A percentile compares a stretch with the other conserved stretches of the same genome.
Evolutionary conservation across 1,140 invertebrate species (phyloP).

Genomic region (Spodoptera litura): DNA sequence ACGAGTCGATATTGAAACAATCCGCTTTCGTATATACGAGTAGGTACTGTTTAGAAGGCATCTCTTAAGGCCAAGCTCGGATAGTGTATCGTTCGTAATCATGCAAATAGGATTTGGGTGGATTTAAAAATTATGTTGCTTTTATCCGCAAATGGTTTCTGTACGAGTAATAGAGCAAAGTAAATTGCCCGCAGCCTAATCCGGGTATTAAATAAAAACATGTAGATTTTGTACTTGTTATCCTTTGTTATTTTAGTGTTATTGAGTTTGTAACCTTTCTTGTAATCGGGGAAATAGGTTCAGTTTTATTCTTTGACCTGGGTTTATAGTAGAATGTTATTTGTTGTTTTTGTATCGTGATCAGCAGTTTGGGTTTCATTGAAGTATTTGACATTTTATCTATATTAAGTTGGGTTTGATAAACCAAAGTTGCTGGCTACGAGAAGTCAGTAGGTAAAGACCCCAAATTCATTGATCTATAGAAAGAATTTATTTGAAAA

Average conservation of each 20-base stretch:
- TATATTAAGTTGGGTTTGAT: too few species aligned
- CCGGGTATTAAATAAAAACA: conserved; percentile 33
- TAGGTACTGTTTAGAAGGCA: conserved; percentile 19
- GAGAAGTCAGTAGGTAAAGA: too few species aligned
- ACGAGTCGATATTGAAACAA: conserved; percentile 54
- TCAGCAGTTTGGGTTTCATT: too few species aligned
- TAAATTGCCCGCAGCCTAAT: conserved; percentile 23
- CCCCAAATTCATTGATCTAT: too few species aligned
- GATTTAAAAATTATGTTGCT: conserved; percentile 43
- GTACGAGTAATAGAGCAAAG: conserved; percentile 32
- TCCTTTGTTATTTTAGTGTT: conserved; percentile 24
- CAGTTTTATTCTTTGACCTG: too few species aligned
- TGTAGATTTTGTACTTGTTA: conserved; percentile 34
- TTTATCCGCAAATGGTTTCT: conserved; percentile 36
- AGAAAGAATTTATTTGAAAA: too few species aligned
- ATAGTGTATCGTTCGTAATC: conserved; percentile 34
- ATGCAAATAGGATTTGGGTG: conserved; percentile 39
- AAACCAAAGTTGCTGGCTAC: too few species aligned
- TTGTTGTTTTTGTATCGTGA: too few species aligned
- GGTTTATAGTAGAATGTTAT: too few species aligned
- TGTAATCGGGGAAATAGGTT: too few species aligned
- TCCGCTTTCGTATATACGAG: conserved; percentile 46
- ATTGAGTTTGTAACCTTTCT: neutral
- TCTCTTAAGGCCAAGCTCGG: conserved; percentile 2
- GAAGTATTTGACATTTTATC: too few species aligned